These are phyloP conservation scores for Centroberyx gerrardi DNA, from an alignment of 2,797 vertebrate genomes.

Conservation along the genomic window DNA sequence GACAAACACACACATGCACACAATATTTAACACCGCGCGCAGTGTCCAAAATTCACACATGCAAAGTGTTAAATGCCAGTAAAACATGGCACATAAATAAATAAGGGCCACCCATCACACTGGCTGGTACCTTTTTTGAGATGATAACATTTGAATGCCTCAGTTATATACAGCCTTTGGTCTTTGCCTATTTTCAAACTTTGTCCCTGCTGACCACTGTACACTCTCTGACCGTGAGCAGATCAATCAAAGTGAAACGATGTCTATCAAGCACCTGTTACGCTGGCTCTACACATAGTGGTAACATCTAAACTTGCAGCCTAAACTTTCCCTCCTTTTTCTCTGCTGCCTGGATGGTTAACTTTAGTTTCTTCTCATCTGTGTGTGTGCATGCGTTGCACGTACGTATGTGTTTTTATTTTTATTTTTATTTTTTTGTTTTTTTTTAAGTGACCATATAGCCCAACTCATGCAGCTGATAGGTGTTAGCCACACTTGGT, in stretches of 20 bases:
- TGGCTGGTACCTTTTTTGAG: neutral
- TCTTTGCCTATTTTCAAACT: neutral
- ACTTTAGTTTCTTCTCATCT: neutral
- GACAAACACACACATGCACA: slow-evolving; percentile 1
- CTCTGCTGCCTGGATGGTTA: neutral
- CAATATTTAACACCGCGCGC: neutral
- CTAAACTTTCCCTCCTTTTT: too few relatives aligned
- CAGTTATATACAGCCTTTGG: neutral
- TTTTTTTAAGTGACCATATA: neutral
- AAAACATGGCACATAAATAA: neutral
- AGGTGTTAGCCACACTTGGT: neutral
- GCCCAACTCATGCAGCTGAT: neutral
- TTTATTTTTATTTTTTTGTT: neutral
- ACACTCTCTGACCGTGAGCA: neutral
- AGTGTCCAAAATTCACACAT: too few relatives aligned
- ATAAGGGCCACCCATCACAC: neutral
- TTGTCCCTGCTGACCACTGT: slow-evolving; percentile 3
- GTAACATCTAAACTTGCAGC: too few relatives aligned
- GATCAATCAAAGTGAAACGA: slow-evolving; percentile 10
- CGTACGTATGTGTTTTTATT: neutral
- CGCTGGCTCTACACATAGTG: neutral
- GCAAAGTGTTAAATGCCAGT: neutral
- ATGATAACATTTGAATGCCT: neutral
- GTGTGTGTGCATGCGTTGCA: neutral
- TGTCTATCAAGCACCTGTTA: neutral